A percentile compares a stretch with the other conserved stretches of the same genome.
Conservation (phyloP, 1,140 invertebrate species). For the Cylas formicarius region DNA sequence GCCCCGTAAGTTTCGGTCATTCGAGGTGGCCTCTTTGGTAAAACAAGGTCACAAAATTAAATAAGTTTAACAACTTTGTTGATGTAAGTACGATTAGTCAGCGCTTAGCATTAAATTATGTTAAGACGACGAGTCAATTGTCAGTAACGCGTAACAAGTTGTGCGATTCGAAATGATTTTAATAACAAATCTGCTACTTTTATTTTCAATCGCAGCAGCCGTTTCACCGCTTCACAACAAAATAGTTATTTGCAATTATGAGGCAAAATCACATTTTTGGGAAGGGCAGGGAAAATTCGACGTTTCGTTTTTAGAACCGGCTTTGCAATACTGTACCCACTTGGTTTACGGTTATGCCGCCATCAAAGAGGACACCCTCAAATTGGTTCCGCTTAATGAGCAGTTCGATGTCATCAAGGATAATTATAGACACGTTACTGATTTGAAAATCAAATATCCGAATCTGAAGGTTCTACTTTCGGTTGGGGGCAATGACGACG, state of each 20-base stretch:
- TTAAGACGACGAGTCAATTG: no score
- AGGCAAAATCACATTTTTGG: constrained; percentile 56
- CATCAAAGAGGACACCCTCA: constrained; percentile 64
- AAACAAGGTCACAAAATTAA: no score
- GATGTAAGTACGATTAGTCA: no score
- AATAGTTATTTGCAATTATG: constrained; percentile 63
- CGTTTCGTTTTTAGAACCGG: constrained; percentile 61
- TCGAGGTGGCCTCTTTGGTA: no score
- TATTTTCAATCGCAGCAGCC: no score
- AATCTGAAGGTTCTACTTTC: constrained; percentile 67
- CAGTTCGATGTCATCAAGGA: constrained; percentile 64
- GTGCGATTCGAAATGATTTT: no score
- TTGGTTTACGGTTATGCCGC: constrained; percentile 80
- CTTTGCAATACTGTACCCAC: constrained; percentile 73
- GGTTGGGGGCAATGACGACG: constrained; percentile 61
- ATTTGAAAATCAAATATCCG: constrained; percentile 62
- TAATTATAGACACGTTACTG: constrained; percentile 61
- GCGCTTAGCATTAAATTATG: no score
- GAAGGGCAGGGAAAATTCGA: constrained; percentile 72
- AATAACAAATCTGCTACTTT: no score
- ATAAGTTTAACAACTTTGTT: no score
- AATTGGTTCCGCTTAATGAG: constrained; percentile 61
- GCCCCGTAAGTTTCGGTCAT: no score
- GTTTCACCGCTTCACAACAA: constrained; percentile 18
- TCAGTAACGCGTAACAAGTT: no score